Evolutionary conservation across 2,797 vertebrate species (phyloP).

Genomic region (Morelia viridis): DNA sequence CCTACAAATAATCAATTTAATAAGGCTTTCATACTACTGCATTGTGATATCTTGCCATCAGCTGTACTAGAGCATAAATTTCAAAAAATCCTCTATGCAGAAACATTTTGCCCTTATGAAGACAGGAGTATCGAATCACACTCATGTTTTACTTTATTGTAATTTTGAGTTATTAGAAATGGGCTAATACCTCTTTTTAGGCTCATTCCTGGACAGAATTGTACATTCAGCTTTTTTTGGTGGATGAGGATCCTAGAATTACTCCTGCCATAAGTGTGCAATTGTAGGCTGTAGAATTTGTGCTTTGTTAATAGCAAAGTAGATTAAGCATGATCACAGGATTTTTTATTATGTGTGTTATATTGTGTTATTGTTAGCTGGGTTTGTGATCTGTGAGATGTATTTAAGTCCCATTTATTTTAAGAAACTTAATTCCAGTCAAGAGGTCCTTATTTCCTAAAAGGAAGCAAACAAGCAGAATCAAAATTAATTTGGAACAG

Average conservation of each 20-base stretch:
- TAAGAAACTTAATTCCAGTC: neutral
- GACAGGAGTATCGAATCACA: neutral
- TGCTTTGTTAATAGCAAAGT: neutral
- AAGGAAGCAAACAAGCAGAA: neutral
- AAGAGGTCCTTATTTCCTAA: neutral
- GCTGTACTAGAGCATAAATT: neutral
- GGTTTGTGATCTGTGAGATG: neutral
- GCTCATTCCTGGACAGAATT: neutral
- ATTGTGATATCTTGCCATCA: neutral
- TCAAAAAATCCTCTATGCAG: neutral
- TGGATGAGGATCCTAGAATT: neutral
- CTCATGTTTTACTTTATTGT: neutral
- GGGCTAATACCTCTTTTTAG: neutral
- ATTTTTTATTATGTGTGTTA: neutral
- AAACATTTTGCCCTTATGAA: neutral
- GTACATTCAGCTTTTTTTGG: neutral
- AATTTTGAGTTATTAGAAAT: neutral
- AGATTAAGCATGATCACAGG: neutral
- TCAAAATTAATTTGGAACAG: neutral
- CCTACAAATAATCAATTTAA: neutral
- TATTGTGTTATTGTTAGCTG: neutral
- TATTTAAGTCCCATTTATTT: neutral
- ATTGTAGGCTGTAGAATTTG: neutral
- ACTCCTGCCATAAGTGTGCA: neutral
- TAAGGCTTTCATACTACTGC: neutral